A percentile compares a stretch with the other conserved stretches of the same genome.
phyloP scores from a whole-genome alignment of 2,113 vertebrate genomes.

The Salvelinus namaycush region DNA sequence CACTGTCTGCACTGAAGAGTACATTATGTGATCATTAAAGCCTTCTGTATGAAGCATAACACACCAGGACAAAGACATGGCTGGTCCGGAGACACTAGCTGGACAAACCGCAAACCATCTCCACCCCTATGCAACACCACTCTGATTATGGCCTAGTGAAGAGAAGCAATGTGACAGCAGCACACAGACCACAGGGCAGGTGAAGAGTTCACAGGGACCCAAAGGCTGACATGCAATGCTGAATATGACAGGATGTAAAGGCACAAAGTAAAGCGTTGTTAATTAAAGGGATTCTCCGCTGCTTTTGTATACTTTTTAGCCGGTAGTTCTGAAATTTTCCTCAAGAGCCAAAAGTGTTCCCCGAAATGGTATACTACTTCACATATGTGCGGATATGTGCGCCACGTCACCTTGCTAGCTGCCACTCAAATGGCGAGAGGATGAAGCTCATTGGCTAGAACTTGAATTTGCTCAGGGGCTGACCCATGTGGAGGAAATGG shows the following conservation, averaged over 20 bases:
- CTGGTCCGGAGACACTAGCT: background rate
- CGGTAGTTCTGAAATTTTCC: too few species aligned
- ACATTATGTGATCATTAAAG: constrained; percentile 23
- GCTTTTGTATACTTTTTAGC: too few species aligned
- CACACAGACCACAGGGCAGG: constrained; percentile 11
- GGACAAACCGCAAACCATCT: constrained; percentile 13
- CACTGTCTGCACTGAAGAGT: constrained; percentile 25
- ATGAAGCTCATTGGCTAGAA: too few species aligned
- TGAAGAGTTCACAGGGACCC: constrained; percentile 31
- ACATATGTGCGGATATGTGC: too few species aligned
- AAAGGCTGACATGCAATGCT: constrained; percentile 7
- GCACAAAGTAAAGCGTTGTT: constrained; percentile 5
- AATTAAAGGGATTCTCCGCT: background rate
- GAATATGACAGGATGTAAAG: background rate
- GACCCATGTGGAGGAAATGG: too few species aligned
- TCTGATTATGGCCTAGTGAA: constrained; percentile 41
- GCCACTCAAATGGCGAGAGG: too few species aligned
- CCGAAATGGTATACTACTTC: too few species aligned
- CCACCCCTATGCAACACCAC: constrained; percentile 34
- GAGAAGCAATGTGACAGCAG: constrained; percentile 38
- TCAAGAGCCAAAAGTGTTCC: too few species aligned
- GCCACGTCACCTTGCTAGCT: too few species aligned
- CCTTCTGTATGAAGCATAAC: constrained; percentile 50
- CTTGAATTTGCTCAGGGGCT: too few species aligned
- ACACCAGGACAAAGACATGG: constrained; percentile 23